Conservation (phyloP, 2,888 invertebrate genomes). For the Lysandra coridon region DNA sequence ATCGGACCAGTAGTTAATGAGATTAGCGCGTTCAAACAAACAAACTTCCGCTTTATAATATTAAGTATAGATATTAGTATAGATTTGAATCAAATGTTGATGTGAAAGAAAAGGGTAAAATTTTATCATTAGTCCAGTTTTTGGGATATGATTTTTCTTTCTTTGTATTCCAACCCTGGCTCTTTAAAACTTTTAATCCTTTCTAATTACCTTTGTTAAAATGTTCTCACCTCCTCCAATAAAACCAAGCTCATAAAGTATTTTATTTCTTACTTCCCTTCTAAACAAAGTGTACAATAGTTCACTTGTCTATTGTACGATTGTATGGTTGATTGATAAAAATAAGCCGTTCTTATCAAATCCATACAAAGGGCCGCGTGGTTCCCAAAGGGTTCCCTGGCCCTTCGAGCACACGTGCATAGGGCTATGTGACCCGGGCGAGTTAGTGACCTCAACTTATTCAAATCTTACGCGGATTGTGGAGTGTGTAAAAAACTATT, state of each 20-base stretch:
- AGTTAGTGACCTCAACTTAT: slow-evolving; percentile 9
- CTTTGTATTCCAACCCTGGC: not conserved
- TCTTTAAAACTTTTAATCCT: not conserved
- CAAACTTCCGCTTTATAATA: too few relatives aligned
- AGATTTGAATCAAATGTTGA: too few relatives aligned
- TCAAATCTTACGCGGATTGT: not conserved
- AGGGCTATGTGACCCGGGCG: not conserved
- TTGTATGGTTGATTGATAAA: slow-evolving; percentile 7
- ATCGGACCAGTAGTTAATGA: too few relatives aligned
- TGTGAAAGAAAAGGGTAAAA: too few relatives aligned
- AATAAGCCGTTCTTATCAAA: not conserved
- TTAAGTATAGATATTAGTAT: too few relatives aligned
- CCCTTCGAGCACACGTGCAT: not conserved
- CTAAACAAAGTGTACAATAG: not conserved
- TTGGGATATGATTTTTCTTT: not conserved
- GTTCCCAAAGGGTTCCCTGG: slow-evolving; percentile 13
- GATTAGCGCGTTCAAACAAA: too few relatives aligned
- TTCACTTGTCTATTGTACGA: slow-evolving; percentile 15
- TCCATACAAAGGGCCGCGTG: not conserved
- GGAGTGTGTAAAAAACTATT: not conserved
- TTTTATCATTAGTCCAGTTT: too few relatives aligned
- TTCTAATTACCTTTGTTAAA: not conserved
- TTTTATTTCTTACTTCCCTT: slow-evolving; percentile 13
- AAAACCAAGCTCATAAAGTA: not conserved
- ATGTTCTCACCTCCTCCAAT: not conserved